Evolutionary conservation across 2,113 vertebrate species (phyloP).

Genomic region (Orthonyx spaldingii): DNA sequence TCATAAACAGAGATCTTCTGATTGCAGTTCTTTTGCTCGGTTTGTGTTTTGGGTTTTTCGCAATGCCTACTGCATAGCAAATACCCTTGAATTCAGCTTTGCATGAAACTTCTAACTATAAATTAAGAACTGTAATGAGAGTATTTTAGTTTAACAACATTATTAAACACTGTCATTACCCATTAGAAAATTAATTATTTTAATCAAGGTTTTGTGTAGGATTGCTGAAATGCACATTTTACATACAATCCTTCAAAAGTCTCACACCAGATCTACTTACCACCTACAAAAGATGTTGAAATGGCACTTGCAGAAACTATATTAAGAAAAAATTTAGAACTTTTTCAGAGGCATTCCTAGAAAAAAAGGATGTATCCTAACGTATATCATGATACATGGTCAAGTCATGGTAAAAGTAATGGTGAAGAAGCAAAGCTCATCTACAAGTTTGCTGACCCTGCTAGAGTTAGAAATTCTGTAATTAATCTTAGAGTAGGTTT

Average conservation of each 20-base stretch:
- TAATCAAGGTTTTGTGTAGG: neutral
- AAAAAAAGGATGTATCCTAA: neutral
- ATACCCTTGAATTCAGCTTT: neutral
- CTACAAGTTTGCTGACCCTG: neutral
- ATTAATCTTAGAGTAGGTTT: conserved; percentile 13
- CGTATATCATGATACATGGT: neutral
- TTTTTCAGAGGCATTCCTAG: neutral
- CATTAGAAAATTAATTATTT: neutral
- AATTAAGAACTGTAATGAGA: neutral
- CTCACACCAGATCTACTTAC: neutral
- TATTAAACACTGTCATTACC: neutral
- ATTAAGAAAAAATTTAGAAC: neutral
- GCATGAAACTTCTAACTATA: neutral
- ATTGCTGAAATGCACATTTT: neutral
- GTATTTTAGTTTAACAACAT: neutral
- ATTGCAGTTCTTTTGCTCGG: neutral
- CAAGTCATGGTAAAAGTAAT: neutral
- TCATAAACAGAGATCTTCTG: neutral
- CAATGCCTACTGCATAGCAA: neutral
- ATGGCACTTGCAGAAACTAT: neutral
- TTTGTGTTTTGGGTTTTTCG: neutral
- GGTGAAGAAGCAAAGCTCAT: neutral
- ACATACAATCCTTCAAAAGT: neutral
- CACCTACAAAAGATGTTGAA: neutral
- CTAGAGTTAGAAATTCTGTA: neutral